Percentiles rank a stretch among this genome's conserved stretches.
These are phyloP conservation scores for Buceros bicornis DNA, from an alignment of 2,797 vertebrate species.

Conservation along the genomic window DNA sequence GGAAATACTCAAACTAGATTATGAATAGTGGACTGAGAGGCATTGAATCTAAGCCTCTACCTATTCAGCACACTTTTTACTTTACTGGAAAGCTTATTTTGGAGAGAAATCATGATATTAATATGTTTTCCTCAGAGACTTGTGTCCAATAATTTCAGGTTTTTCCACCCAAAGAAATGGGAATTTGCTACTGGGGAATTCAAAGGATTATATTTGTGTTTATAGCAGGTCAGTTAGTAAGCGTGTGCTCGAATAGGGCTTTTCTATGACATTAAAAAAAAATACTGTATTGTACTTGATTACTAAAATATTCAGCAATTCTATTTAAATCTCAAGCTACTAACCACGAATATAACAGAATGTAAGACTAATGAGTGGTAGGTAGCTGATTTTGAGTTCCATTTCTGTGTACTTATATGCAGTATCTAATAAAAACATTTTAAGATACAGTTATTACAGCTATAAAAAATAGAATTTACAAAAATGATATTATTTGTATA, in stretches of 20 bases:
- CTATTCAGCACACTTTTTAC: background rate
- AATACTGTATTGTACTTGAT: slow-evolving; percentile 53
- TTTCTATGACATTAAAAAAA: background rate
- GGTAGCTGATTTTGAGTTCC: slow-evolving; percentile 34
- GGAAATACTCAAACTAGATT: background rate
- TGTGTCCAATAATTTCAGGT: background rate
- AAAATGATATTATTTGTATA: background rate
- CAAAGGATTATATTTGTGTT: background rate
- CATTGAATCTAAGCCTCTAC: background rate
- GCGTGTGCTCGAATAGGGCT: slow-evolving; percentile 30
- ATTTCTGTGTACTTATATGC: slow-evolving; percentile 43
- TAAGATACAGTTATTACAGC: slow-evolving; percentile 8
- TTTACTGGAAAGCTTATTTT: slow-evolving; percentile 5
- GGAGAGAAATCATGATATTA: background rate
- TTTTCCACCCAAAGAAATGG: background rate
- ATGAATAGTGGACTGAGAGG: slow-evolving; percentile 3
- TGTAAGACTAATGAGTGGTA: slow-evolving; percentile 3
- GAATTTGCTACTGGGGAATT: slow-evolving; percentile 35
- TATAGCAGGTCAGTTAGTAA: slow-evolving; percentile 12
- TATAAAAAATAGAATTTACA: background rate
- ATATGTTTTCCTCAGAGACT: background rate
- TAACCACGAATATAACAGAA: slow-evolving; percentile 10
- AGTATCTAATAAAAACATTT: slow-evolving; percentile 39
- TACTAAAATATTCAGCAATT: slow-evolving; percentile 28
- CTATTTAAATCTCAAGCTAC: slow-evolving; percentile 45